Conservation (phyloP, 2,113 vertebrate genomes). For the Bambusicola thoracicus region DNA sequence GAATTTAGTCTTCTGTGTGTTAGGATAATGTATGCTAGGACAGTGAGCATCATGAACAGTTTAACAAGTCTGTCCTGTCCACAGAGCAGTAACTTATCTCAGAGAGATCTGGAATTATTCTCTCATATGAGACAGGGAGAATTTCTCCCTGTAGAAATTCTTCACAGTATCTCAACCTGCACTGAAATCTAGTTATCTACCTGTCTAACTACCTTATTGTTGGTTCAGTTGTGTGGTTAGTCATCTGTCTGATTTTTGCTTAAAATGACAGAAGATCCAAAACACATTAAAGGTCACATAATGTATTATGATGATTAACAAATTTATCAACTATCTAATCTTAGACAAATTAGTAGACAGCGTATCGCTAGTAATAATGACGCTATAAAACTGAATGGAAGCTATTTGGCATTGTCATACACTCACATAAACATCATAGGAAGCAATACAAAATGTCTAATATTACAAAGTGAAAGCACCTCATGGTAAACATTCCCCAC, state of each 20-base stretch:
- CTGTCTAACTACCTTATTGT: neutral
- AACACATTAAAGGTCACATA: neutral
- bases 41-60: rapidly evolving
- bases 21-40: neutral
- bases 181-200: neutral
- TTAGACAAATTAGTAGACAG: neutral
- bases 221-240: neutral
- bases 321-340: neutral
- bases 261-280: neutral
- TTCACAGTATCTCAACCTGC: neutral
- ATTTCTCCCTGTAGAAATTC: neutral
- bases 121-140: neutral
- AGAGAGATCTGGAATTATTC: neutral
- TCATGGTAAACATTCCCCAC: slow-evolving; percentile 55
- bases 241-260: neutral
- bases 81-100: neutral
- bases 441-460: neutral
- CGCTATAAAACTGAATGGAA: neutral
- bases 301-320: neutral
- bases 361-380: neutral
- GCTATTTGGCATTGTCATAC: neutral
- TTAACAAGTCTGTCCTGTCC: neutral
- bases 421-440: neutral
- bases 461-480: slow-evolving; percentile 50
- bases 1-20: neutral